Percentiles rank a stretch among this genome's conserved stretches.
phyloP scores from a whole-genome alignment of 2,797 vertebrate genomes.

The Pristis pectinata region DNA sequence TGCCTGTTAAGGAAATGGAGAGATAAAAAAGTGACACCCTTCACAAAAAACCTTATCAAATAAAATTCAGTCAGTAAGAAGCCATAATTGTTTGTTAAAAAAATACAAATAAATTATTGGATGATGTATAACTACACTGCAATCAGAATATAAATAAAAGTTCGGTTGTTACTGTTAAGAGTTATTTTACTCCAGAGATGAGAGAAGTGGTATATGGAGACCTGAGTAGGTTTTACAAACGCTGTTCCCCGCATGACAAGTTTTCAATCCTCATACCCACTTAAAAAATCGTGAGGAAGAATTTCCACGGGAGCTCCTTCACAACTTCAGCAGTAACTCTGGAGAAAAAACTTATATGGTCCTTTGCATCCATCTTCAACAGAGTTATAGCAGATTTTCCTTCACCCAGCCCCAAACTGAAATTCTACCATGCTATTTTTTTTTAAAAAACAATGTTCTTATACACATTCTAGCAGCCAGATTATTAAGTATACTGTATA shows the following conservation, averaged over 20 bases:
- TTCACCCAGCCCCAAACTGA: not conserved
- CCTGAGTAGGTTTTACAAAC: not conserved
- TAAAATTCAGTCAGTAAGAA: not conserved
- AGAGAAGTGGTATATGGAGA: not conserved
- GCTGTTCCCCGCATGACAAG: not conserved
- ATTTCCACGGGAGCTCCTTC: not conserved
- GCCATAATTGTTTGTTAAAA: not conserved
- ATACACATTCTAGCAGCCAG: not conserved
- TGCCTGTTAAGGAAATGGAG: slow-evolving; percentile 61
- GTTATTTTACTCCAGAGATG: not conserved
- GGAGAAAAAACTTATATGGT: not conserved
- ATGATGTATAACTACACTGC: not conserved
- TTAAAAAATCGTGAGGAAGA: not conserved
- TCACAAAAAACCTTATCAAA: not conserved
- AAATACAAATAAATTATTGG: not conserved
- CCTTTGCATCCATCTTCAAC: not conserved
- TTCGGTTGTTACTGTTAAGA: no score
- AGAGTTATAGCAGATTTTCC: not conserved
- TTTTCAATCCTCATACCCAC: not conserved
- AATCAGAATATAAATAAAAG: not conserved
- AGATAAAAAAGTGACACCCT: not conserved
- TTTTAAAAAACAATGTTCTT: not conserved
- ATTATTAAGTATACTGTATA: not conserved
- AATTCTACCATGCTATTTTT: not conserved
- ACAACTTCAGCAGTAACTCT: not conserved